Percentiles rank a stretch among this genome's conserved stretches.
Conservation (phyloP, 2,113 vertebrate species). For the Gymnogyps californianus region DNA sequence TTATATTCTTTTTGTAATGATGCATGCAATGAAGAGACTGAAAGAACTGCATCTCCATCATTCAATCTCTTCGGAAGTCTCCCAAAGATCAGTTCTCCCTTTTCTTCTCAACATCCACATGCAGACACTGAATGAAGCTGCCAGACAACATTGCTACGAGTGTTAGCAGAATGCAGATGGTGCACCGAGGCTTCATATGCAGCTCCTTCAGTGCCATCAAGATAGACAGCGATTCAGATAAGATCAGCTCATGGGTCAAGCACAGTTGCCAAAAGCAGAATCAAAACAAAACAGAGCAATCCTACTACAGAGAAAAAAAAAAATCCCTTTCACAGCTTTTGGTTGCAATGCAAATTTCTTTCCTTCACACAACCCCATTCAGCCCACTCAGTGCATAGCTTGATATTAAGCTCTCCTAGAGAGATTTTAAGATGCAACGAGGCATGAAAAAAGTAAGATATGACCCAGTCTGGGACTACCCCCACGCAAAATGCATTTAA, state of each 20-base stretch:
- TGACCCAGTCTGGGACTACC: not conserved
- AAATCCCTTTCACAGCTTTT: not conserved
- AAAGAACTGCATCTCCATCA: not conserved
- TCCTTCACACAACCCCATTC: not conserved
- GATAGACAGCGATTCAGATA: not conserved
- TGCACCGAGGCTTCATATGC: not conserved
- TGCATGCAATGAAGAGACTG: not conserved
- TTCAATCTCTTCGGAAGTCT: not conserved
- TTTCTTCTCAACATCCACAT: not conserved
- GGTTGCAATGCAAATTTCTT: not conserved
- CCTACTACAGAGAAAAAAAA: not conserved
- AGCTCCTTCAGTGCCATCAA: not conserved
- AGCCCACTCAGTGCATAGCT: not conserved
- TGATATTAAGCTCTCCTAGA: not conserved
- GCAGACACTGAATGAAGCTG: not conserved
- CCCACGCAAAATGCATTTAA: not conserved
- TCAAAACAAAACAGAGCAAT: not conserved
- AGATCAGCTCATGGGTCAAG: not conserved
- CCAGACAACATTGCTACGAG: not conserved
- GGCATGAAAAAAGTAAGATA: not conserved
- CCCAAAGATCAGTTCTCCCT: not conserved
- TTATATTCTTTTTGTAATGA: not conserved
- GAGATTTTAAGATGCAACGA: not conserved
- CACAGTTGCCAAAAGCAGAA: not conserved
- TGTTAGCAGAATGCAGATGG: not conserved